Evolutionary conservation across 2,888 invertebrate species (phyloP).

Genomic region (Caradrina clavipalpis): DNA sequence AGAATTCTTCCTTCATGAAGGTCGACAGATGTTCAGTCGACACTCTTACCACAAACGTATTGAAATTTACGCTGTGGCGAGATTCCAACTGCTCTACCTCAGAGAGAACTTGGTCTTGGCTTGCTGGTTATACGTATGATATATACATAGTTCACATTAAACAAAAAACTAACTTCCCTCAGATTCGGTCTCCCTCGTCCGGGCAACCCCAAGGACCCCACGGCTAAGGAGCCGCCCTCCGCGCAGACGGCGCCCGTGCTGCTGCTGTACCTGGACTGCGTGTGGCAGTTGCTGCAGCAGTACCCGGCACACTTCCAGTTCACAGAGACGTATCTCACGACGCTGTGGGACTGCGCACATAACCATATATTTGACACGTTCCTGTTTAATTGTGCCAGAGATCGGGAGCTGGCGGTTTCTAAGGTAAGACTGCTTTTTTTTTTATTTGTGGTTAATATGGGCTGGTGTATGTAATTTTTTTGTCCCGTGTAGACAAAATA

Average conservation of each 20-base stretch:
- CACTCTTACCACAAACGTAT: too few relatives aligned
- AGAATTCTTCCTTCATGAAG: too few relatives aligned
- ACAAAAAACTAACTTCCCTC: constrained; percentile 35
- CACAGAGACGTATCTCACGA: constrained; percentile 97
- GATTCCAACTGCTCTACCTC: too few relatives aligned
- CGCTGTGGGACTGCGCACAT: constrained; percentile 97
- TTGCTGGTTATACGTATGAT: too few relatives aligned
- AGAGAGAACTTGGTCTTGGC: too few relatives aligned
- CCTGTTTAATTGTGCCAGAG: constrained; percentile 96
- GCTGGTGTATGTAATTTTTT: too few relatives aligned
- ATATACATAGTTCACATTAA: not conserved
- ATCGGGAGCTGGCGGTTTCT: constrained; percentile 92
- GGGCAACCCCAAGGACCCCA: constrained; percentile 89
- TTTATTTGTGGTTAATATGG: too few relatives aligned
- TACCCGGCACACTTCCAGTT: constrained; percentile 97
- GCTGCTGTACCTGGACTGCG: constrained; percentile 97
- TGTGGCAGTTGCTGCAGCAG: constrained; percentile 97
- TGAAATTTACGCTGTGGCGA: too few relatives aligned
- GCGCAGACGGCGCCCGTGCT: constrained; percentile 95
- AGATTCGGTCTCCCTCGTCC: constrained; percentile 93
- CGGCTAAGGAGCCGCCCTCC: constrained; percentile 65
- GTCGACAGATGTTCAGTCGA: too few relatives aligned
- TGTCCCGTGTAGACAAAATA: too few relatives aligned
- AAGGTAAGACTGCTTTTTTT: constrained; percentile 82
- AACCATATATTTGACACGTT: constrained; percentile 98